Conservation (phyloP, 2,113 vertebrate species). For the Tursiops truncatus region DNA sequence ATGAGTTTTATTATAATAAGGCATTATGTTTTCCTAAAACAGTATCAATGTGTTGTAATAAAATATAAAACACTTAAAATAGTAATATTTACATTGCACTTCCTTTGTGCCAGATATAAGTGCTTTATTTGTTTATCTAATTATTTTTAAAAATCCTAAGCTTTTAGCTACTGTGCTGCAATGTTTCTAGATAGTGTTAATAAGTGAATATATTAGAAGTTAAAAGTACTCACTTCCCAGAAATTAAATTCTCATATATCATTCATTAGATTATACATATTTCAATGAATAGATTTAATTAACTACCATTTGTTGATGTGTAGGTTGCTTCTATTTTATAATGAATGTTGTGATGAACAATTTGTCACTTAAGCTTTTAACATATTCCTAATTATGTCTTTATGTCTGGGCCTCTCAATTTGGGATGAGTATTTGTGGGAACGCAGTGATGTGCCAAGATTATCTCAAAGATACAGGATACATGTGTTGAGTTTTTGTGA, state of each 20-base stretch:
- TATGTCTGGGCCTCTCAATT: neutral
- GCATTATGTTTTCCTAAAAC: neutral
- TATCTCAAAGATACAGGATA: neutral
- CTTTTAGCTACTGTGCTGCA: neutral
- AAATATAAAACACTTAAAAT: neutral
- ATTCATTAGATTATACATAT: neutral
- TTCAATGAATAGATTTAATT: neutral
- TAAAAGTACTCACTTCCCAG: neutral
- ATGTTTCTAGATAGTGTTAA: neutral
- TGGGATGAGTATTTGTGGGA: neutral
- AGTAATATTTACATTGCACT: neutral
- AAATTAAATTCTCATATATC: neutral
- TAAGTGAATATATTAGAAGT: neutral
- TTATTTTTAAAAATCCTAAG: neutral
- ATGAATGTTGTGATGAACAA: neutral
- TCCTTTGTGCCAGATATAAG: neutral
- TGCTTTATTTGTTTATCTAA: neutral
- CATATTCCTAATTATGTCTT: neutral
- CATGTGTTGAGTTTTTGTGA: neutral
- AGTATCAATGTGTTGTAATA: neutral
- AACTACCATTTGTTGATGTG: neutral
- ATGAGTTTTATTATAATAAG: neutral
- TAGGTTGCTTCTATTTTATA: neutral
- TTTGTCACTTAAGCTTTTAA: neutral
- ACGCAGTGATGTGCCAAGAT: neutral